phyloP scores from a whole-genome alignment of 1,140 invertebrate genomes.

The Conopomorpha cramerella region DNA sequence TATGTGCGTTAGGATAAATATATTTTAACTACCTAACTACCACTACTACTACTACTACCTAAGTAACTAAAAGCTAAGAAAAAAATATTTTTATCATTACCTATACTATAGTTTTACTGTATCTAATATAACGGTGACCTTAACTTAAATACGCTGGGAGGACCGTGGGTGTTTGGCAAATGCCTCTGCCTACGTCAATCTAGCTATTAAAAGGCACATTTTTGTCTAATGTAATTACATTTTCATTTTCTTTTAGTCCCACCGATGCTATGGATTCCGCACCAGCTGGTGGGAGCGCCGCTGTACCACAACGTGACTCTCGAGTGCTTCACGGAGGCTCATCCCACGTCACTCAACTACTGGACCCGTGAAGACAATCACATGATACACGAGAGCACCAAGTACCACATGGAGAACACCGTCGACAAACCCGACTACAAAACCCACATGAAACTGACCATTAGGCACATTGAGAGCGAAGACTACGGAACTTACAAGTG shows the following conservation, averaged over 20 bases:
- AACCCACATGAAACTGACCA: slow-evolving; percentile 81
- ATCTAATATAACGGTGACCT: too few species aligned
- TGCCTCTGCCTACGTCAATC: too few species aligned
- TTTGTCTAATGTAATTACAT: slow-evolving; percentile 1
- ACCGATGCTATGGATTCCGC: slow-evolving; percentile 87
- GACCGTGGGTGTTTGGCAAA: too few species aligned
- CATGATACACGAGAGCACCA: slow-evolving; percentile 85
- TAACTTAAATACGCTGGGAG: too few species aligned
- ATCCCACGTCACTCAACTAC: slow-evolving; percentile 89
- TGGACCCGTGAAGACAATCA: slow-evolving; percentile 86
- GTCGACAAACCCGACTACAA: slow-evolving; percentile 75
- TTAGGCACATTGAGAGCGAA: slow-evolving; percentile 72
- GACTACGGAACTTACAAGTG: slow-evolving; percentile 92
- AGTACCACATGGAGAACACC: slow-evolving; percentile 77
- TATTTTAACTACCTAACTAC: too few species aligned
- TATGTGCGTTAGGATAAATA: too few species aligned
- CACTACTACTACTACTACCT: too few species aligned
- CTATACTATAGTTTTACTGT: slow-evolving; percentile 3
- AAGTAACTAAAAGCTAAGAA: too few species aligned
- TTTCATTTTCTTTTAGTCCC: slow-evolving; percentile 70
- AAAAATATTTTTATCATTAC: slow-evolving; percentile 3
- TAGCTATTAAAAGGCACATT: too few species aligned
- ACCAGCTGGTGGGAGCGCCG: slow-evolving; percentile 85
- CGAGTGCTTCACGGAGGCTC: slow-evolving; percentile 88
- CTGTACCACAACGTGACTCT: slow-evolving; percentile 80